Percentiles rank a stretch among this genome's conserved stretches.
Conservation (phyloP, 2,113 vertebrate species). For the Uria lomvia region DNA sequence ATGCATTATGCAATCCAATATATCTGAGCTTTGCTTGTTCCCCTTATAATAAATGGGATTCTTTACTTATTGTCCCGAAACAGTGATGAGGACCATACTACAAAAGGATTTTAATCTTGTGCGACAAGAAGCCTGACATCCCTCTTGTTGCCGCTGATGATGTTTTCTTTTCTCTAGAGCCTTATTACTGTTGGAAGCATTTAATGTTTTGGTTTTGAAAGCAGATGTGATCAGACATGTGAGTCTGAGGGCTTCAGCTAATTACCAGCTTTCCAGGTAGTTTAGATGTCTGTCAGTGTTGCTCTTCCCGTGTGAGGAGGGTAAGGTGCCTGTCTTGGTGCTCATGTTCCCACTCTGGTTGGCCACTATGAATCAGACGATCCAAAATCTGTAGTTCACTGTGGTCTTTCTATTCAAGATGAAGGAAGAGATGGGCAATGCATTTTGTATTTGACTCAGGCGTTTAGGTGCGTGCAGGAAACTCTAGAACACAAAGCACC, state of each 20-base stretch:
- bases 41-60: not conserved
- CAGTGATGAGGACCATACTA: not conserved
- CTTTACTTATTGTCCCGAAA: not conserved
- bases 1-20: not conserved
- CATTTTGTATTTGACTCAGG: not conserved
- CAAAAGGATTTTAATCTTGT: not conserved
- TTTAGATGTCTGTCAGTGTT: not conserved
- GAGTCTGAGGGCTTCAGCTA: not conserved
- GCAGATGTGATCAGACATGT: not conserved
- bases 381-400: not conserved
- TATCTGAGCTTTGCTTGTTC: not conserved
- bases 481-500: not conserved
- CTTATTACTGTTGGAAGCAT: not conserved
- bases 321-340: not conserved
- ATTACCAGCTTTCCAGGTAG: not conserved
- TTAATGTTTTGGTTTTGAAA: not conserved
- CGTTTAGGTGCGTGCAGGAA: not conserved
- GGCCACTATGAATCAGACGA: not conserved
- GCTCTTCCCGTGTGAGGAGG: not conserved
- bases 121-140: not conserved
- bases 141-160: not conserved
- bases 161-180: not conserved
- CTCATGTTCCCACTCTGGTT: not conserved
- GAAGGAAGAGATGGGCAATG: not conserved
- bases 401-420: not conserved